These are phyloP conservation scores for Apostichopus californicus DNA, from an alignment of 35 echinoderm and acorn worm species.

Conservation along the genomic window DNA sequence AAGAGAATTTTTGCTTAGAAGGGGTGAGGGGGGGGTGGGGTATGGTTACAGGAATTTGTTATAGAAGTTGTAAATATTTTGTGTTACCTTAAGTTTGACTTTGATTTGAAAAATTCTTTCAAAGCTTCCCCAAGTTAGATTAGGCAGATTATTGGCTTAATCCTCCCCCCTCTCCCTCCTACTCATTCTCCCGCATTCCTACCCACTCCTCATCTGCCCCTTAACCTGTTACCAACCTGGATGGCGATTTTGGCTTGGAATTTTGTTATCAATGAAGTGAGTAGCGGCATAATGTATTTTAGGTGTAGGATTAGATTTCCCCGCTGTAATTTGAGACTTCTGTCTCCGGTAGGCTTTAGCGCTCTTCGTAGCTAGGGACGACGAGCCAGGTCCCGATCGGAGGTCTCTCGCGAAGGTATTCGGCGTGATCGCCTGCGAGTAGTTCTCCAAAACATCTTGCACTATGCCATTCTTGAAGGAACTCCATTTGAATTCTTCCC, in stretches of 20 bases:
- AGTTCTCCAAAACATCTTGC: constrained; percentile 51
- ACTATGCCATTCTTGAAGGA: constrained; percentile 87
- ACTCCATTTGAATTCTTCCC: constrained; percentile 66
- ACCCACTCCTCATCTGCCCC: too few species aligned
- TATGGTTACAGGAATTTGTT: too few species aligned
- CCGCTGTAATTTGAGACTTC: not conserved
- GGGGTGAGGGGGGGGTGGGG: too few species aligned
- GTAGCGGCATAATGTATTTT: constrained; percentile 55
- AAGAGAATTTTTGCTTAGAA: too few species aligned
- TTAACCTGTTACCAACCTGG: too few species aligned
- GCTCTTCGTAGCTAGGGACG: not conserved
- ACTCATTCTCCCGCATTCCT: too few species aligned
- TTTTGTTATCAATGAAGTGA: constrained; percentile 44
- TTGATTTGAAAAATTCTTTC: too few species aligned
- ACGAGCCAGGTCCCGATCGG: not conserved
- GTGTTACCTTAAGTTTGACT: too few species aligned
- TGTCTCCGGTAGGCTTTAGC: constrained; percentile 11
- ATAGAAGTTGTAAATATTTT: too few species aligned
- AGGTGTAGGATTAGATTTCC: constrained; percentile 50
- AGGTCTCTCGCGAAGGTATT: constrained; percentile 46
- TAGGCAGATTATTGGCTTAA: too few species aligned
- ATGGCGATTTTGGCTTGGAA: not conserved
- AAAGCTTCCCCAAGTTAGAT: too few species aligned
- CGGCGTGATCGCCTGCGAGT: constrained; percentile 47
- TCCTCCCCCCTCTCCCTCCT: too few species aligned